A percentile compares a stretch with the other conserved stretches of the same genome.
Conservation (phyloP, 2,888 invertebrate species). For the Hydrotaea cyrtoneurina region DNA sequence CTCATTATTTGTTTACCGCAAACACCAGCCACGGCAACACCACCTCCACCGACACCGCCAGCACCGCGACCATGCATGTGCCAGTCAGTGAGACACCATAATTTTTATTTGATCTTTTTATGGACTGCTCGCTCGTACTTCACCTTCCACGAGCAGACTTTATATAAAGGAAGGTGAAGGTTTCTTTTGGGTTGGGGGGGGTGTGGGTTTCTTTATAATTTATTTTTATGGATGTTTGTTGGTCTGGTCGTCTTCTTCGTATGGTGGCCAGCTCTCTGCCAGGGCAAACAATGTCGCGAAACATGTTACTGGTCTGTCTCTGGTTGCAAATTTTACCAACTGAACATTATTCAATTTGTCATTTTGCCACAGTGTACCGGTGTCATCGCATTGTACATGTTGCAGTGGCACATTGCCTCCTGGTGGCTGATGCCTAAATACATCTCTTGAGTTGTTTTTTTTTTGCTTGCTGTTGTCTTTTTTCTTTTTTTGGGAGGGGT, state of each 20-base stretch:
- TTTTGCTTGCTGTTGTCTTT: no score
- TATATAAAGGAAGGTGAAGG: conserved; percentile 16
- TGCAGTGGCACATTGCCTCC: conserved; percentile 4
- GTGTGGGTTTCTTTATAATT: conserved; percentile 51
- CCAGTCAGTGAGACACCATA: conserved; percentile 44
- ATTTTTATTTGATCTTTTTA: conserved; percentile 61
- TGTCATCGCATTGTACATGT: conserved; percentile 55
- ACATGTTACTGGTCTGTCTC: conserved; percentile 38
- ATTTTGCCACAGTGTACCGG: conserved; percentile 46
- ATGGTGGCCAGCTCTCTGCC: background rate
- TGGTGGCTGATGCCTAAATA: background rate
- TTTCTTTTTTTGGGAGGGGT: background rate
- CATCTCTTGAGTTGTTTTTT: no score
- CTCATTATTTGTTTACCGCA: conserved; percentile 45
- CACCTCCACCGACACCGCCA: background rate
- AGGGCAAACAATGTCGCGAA: conserved; percentile 45
- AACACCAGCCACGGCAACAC: no score
- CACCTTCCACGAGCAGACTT: background rate
- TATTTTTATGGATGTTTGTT: conserved; percentile 52
- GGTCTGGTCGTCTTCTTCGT: background rate
- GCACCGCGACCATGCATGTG: background rate
- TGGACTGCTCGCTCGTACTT: conserved; percentile 15
- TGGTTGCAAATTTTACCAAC: conserved; percentile 65
- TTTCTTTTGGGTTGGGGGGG: conserved; percentile 22
- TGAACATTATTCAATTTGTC: conserved; percentile 58